A percentile compares a stretch with the other conserved stretches of the same genome.
Evolutionary conservation across 2,888 invertebrate genomes (phyloP).

Genomic region (Tuberolachnus salignus): DNA sequence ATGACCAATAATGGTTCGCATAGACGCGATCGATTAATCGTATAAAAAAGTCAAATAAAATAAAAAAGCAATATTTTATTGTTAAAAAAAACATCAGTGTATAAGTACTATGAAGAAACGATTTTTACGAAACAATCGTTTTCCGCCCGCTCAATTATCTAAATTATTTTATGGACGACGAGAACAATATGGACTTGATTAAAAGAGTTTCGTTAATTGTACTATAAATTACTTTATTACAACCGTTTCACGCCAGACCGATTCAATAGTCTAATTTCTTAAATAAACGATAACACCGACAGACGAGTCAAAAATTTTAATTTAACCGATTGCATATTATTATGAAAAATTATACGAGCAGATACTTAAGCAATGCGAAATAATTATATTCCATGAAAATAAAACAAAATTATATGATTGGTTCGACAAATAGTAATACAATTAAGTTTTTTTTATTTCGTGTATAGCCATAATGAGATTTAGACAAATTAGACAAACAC

Average conservation of each 20-base stretch:
- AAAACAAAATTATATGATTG: too few species aligned
- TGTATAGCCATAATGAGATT: too few species aligned
- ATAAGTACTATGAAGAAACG: not conserved
- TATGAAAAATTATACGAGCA: not conserved
- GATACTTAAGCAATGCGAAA: not conserved
- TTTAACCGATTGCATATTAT: not conserved
- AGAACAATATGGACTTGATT: not conserved
- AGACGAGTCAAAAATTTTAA: not conserved
- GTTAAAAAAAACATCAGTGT: not conserved
- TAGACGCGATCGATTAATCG: not conserved
- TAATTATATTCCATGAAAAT: too few species aligned
- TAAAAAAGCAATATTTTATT: not conserved
- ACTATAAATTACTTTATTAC: not conserved
- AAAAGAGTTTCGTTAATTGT: not conserved
- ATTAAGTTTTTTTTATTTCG: too few species aligned
- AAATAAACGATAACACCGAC: not conserved
- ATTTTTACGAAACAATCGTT: not conserved
- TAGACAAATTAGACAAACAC: too few species aligned
- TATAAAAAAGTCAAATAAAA: not conserved
- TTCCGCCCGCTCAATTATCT: constrained; percentile 8
- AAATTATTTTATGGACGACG: not conserved
- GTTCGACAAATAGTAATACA: too few species aligned
- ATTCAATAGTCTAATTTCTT: not conserved
- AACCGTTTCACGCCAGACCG: not conserved
- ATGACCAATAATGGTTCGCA: not conserved